phyloP scores from a whole-genome alignment of 1,140 invertebrate species.

The Danaus plexippus region DNA sequence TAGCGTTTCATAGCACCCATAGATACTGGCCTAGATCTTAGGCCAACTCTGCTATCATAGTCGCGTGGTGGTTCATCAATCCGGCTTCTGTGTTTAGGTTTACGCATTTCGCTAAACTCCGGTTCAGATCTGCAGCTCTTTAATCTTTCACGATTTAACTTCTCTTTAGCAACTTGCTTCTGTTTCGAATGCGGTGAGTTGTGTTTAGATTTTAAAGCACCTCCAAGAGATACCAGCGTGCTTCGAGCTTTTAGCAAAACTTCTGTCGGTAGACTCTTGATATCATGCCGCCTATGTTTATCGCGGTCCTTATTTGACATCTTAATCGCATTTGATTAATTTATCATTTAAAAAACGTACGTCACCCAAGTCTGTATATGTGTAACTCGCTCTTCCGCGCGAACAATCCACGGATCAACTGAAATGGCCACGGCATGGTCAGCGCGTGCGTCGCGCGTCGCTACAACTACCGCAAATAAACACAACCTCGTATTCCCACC shows the following conservation, averaged over 20 bases:
- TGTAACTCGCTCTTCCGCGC: constrained; percentile 40
- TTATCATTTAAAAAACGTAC: constrained; percentile 11
- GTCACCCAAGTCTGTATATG: background rate
- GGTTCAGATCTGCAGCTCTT: constrained; percentile 58
- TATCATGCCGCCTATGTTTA: constrained; percentile 39
- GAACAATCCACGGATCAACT: constrained; percentile 48
- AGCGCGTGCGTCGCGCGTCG: constrained; percentile 56
- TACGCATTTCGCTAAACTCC: constrained; percentile 48
- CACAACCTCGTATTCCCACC: constrained; percentile 46
- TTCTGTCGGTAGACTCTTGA: constrained; percentile 53
- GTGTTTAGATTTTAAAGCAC: constrained; percentile 50
- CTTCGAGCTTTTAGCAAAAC: constrained; percentile 56
- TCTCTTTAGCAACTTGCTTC: constrained; percentile 41
- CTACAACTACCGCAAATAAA: constrained; percentile 63
- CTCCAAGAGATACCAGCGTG: constrained; percentile 49
- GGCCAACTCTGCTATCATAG: constrained; percentile 11
- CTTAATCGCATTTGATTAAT: constrained; percentile 26
- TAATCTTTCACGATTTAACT: constrained; percentile 38
- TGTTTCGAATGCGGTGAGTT: constrained; percentile 33
- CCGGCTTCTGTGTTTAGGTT: constrained; percentile 50
- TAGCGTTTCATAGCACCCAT: constrained; percentile 49
- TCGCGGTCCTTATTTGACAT: constrained; percentile 56
- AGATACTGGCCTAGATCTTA: constrained; percentile 46
- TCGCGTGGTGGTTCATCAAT: constrained; percentile 38
- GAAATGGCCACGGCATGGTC: constrained; percentile 48